Percentiles rank a stretch among this genome's conserved stretches.
These are phyloP conservation scores for Leptodactylus fuscus DNA, from an alignment of 2,113 vertebrate genomes.

Conservation along the genomic window DNA sequence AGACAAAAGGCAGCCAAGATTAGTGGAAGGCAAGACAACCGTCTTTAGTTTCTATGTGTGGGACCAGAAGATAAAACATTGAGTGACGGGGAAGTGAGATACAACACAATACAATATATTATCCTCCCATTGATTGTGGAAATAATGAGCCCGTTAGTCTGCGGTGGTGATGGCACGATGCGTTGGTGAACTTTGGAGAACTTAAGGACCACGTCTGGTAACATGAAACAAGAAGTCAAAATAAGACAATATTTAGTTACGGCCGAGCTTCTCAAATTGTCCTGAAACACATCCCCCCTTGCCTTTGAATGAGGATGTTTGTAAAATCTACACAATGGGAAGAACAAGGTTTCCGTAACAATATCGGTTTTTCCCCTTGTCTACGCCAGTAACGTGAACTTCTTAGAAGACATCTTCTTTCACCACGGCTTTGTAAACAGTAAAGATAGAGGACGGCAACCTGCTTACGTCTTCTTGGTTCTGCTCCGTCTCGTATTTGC, in stretches of 20 bases:
- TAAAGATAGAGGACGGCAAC: constrained; percentile 82
- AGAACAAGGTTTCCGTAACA: constrained; percentile 90
- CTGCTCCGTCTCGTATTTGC: constrained; percentile 61
- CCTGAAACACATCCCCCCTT: constrained; percentile 85
- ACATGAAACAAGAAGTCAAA: constrained; percentile 92
- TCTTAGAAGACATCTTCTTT: constrained; percentile 98
- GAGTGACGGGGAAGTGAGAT: constrained; percentile 80
- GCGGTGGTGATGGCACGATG: constrained; percentile 76
- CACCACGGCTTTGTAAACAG: constrained; percentile 79
- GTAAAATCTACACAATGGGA: constrained; percentile 88
- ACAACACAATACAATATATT: constrained; percentile 84
- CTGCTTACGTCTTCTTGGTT: constrained; percentile 76
- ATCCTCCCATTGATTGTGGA: constrained; percentile 83
- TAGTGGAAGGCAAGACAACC: constrained; percentile 85
- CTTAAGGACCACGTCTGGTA: constrained; percentile 84
- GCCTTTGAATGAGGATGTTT: constrained; percentile 84
- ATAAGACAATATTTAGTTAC: constrained; percentile 94
- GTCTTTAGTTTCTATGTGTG: constrained; percentile 86
- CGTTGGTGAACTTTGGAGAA: constrained; percentile 79
- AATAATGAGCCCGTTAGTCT: constrained; percentile 79
- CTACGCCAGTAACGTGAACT: constrained; percentile 91
- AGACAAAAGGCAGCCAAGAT: constrained; percentile 89
- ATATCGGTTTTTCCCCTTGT: constrained; percentile 91
- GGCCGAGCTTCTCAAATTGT: constrained; percentile 82
- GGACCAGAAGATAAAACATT: constrained; percentile 81